These are phyloP conservation scores for Lepus townsendii DNA, from an alignment of 2,797 vertebrate species.

Conservation along the genomic window DNA sequence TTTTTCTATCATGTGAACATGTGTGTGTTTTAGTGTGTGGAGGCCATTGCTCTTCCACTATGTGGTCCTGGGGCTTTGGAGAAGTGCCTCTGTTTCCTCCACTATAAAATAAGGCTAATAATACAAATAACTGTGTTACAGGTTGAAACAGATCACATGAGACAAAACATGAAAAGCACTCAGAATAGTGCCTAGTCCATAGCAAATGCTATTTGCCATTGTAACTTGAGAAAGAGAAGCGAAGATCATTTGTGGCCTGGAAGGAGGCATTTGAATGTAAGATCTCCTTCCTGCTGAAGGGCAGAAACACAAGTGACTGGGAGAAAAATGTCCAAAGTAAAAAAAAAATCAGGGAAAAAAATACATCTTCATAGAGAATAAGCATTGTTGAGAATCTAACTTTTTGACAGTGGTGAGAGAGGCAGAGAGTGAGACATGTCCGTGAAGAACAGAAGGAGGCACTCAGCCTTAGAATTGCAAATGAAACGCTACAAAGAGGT, in stretches of 20 bases:
- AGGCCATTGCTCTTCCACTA: too few species aligned
- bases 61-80: not conserved
- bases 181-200: not conserved
- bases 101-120: not conserved
- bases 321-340: conserved; percentile 14
- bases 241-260: not conserved
- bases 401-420: not conserved
- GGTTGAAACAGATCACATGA: not conserved
- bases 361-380: not conserved
- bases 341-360: not conserved
- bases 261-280: not conserved
- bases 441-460: not conserved
- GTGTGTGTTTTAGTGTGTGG: too few species aligned
- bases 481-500: not conserved
- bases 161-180: not conserved
- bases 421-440: too few species aligned
- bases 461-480: not conserved
- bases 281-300: not conserved
- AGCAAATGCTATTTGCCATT: not conserved
- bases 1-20: too few species aligned
- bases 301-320: not conserved
- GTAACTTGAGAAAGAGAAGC: not conserved
- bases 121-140: not conserved
- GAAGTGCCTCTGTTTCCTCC: not conserved
- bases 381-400: not conserved